Percentiles rank a stretch among this genome's conserved stretches.
phyloP scores from a whole-genome alignment of 2,113 vertebrate species.

The Picathartes gymnocephalus region DNA sequence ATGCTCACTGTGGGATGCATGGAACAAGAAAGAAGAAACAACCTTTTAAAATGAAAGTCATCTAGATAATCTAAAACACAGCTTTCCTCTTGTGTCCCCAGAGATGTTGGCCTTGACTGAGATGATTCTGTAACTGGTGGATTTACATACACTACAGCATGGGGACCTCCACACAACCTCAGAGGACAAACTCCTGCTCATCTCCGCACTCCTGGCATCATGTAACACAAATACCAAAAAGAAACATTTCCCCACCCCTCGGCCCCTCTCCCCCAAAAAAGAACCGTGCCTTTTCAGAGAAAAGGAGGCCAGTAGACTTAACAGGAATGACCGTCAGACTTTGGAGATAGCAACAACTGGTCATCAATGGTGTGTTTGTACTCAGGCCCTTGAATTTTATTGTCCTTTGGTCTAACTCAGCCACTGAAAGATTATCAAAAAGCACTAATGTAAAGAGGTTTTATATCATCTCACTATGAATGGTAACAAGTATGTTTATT shows the following conservation, averaged over 20 bases:
- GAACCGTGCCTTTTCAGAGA: neutral
- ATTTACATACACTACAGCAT: neutral
- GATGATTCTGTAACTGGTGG: neutral
- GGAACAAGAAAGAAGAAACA: fast-evolving
- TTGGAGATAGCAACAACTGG: fast-evolving
- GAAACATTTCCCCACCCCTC: neutral
- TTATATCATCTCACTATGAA: neutral
- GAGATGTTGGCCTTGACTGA: fast-evolving
- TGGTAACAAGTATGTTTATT: neutral
- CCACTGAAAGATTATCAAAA: neutral
- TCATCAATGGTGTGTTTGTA: fast-evolving
- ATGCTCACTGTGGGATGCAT: neutral
- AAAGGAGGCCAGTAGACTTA: neutral
- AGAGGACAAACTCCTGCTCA: neutral
- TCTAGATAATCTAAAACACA: neutral
- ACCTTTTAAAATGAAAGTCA: neutral
- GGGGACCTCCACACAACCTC: neutral
- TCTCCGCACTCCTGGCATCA: neutral
- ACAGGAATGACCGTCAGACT: fast-evolving
- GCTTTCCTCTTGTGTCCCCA: neutral
- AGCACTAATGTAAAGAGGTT: neutral
- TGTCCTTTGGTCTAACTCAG: neutral
- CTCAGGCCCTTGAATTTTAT: neutral
- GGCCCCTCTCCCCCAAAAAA: neutral
- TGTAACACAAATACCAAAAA: fast-evolving